Evolutionary conservation across 2,797 vertebrate genomes (phyloP).

Genomic region (Paramormyrops hopkinsi): DNA sequence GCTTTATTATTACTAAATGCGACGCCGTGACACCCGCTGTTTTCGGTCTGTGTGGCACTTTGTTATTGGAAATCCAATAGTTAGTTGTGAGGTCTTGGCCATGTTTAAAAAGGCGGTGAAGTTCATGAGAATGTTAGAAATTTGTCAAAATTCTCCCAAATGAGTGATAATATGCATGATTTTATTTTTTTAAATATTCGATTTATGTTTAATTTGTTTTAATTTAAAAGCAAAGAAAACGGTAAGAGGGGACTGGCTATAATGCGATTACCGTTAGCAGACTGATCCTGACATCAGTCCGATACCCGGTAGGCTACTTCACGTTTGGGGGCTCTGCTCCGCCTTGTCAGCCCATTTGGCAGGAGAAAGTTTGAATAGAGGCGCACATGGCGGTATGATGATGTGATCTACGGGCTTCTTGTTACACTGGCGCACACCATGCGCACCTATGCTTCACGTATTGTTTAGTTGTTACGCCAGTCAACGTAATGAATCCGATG

Average conservation of each 20-base stretch:
- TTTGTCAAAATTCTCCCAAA: no score
- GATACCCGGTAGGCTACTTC: conserved; percentile 23
- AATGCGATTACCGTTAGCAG: conserved; percentile 22
- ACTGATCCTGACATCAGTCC: conserved; percentile 26
- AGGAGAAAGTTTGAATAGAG: neutral
- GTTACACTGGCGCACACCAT: neutral
- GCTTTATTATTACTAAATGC: neutral
- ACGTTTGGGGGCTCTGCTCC: conserved; percentile 17
- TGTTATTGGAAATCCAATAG: neutral
- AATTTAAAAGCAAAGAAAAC: neutral
- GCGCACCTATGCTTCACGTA: neutral
- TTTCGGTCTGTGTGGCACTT: neutral
- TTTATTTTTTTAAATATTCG: neutral
- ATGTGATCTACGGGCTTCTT: neutral
- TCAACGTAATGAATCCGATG: neutral
- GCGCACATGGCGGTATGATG: neutral
- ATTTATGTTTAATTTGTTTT: neutral
- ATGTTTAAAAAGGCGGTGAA: neutral
- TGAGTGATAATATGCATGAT: neutral
- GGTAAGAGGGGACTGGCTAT: neutral
- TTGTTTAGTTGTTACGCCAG: neutral
- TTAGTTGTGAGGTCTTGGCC: neutral
- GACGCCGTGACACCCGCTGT: neutral
- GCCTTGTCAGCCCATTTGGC: conserved; percentile 1
- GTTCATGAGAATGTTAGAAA: neutral